Evolutionary conservation across 2,888 invertebrate species (phyloP).

Genomic region (Leptinotarsa juncta): DNA sequence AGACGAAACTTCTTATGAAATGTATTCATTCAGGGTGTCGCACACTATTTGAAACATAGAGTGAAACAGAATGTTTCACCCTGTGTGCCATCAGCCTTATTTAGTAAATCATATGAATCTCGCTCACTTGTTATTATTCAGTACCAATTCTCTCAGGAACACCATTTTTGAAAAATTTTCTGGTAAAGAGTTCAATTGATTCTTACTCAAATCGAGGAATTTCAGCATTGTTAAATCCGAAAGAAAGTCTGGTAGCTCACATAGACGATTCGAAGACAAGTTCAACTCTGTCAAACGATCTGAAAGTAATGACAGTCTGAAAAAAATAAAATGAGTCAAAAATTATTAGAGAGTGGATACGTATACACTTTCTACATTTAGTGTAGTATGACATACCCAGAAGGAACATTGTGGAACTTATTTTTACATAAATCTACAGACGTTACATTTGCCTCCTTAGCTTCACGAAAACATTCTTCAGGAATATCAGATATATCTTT

Average conservation of each 20-base stretch:
- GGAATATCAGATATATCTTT: constrained; percentile 77
- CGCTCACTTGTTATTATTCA: constrained; percentile 83
- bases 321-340: constrained; percentile 33
- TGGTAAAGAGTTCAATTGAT: constrained; percentile 76
- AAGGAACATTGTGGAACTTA: constrained; percentile 75
- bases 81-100: too few species aligned
- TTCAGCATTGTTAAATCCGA: constrained; percentile 73
- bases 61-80: too few species aligned
- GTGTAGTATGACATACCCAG: constrained; percentile 68
- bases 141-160: constrained; percentile 80
- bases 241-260: constrained; percentile 74
- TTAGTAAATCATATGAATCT: too few species aligned
- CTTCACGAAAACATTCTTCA: constrained; percentile 77
- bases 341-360: not conserved
- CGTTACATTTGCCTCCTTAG: constrained; percentile 77
- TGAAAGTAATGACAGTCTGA: constrained; percentile 68
- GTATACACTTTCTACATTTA: not conserved
- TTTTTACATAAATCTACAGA: constrained; percentile 87
- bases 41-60: too few species aligned
- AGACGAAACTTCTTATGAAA: too few species aligned
- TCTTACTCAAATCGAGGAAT: constrained; percentile 81
- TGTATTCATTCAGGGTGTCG: too few species aligned
- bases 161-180: constrained; percentile 72
- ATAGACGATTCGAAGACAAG: constrained; percentile 78
- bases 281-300: constrained; percentile 75